phyloP scores from a whole-genome alignment of 2,797 vertebrate genomes.

The Brachymystax lenok region DNA sequence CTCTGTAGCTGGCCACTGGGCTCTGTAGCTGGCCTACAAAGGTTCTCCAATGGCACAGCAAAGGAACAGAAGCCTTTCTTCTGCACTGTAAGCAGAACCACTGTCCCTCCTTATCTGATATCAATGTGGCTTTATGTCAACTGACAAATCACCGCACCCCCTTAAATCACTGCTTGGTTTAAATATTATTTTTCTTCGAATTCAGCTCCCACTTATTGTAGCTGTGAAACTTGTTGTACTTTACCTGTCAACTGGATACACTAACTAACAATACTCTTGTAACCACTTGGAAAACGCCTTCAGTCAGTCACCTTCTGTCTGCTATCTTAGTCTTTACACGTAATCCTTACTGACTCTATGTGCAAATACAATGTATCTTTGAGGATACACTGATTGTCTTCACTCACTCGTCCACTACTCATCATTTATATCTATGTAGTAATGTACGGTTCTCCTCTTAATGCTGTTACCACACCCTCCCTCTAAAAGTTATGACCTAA shows the following conservation, averaged over 20 bases:
- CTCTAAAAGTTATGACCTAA: constrained; percentile 36
- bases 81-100: constrained; percentile 28
- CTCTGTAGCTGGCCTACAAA: constrained; percentile 71
- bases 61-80: constrained; percentile 16
- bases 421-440: constrained; percentile 23
- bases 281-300: constrained; percentile 42
- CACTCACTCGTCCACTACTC: constrained; percentile 21
- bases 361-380: constrained; percentile 33
- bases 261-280: neutral
- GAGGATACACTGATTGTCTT: neutral
- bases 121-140: constrained; percentile 44
- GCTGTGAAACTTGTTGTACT: constrained; percentile 24
- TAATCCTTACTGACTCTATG: constrained; percentile 11
- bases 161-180: constrained; percentile 14
- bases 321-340: constrained; percentile 24
- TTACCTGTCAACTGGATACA: constrained; percentile 21
- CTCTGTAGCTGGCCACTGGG: constrained; percentile 60
- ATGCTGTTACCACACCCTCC: constrained; percentile 24
- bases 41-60: constrained; percentile 30
- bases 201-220: constrained; percentile 33
- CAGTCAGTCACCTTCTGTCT: constrained; percentile 25
- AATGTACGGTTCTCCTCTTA: constrained; percentile 23
- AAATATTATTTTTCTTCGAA: constrained; percentile 13
- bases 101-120: constrained; percentile 2
- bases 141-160: constrained; percentile 33